phyloP scores from a whole-genome alignment of 1,140 invertebrate species.

The Brachionus paranguensis region DNA sequence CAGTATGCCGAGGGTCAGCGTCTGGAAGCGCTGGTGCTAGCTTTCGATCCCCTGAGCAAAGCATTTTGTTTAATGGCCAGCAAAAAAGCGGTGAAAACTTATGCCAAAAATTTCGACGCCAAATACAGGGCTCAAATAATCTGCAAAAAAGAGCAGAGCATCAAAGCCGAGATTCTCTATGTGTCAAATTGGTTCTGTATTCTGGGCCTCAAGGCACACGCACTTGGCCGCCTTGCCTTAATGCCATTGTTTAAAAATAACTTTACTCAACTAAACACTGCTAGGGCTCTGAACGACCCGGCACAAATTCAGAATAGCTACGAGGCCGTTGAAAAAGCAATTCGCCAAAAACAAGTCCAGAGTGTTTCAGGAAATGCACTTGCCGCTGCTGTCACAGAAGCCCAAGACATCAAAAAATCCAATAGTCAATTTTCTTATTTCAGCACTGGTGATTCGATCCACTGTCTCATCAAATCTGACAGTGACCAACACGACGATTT shows the following conservation, averaged over 20 bases:
- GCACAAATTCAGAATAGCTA: background rate
- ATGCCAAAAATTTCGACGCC: conserved; percentile 33
- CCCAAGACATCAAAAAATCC: background rate
- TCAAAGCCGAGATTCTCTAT: conserved; percentile 44
- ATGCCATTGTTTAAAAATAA: conserved; percentile 42
- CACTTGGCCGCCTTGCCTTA: conserved; percentile 45
- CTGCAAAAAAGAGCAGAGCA: conserved; percentile 41
- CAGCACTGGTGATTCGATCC: background rate
- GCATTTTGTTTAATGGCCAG: conserved; percentile 42
- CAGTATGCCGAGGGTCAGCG: conserved; percentile 38
- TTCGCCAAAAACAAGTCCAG: background rate
- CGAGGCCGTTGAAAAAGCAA: background rate
- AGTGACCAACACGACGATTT: background rate
- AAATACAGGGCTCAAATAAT: conserved; percentile 41
- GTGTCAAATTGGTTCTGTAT: conserved; percentile 46
- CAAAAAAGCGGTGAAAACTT: conserved; percentile 36
- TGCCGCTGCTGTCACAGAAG: background rate
- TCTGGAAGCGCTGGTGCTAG: conserved; percentile 43
- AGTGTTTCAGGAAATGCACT: background rate
- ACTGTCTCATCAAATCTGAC: background rate
- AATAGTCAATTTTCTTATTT: conserved; percentile 4
- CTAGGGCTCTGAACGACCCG: background rate
- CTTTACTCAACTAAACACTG: conserved; percentile 35
- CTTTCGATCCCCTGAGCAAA: conserved; percentile 41
- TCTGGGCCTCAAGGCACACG: conserved; percentile 44